Evolutionary conservation across 1,140 invertebrate species (phyloP), one percentile per base, ranked within the genome.

Genomic region (Stegodyphus dumicola): DNA sequence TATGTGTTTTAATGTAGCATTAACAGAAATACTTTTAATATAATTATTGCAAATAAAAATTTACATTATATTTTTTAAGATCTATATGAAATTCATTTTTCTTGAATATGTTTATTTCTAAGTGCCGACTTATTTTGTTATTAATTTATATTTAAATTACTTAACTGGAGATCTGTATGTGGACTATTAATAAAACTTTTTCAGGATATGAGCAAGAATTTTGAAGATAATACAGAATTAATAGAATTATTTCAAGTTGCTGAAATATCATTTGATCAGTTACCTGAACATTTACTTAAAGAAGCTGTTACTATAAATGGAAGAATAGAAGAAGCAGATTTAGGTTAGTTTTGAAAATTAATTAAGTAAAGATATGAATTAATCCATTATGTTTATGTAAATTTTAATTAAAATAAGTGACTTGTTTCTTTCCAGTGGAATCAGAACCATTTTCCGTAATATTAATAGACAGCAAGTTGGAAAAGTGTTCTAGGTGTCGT

Each of bases 401-500:
- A 33, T 33, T 33, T 33, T 1, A 18, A 10, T 70, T 18, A 3
- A 48, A 49, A 10, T 10, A 15, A 17, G 17, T 48, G 18, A 13
- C 17, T 70, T 70, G 7, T 70, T 9, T 10, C 10, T 74, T 53
- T 53, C 53, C 7, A 53, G 13, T 15, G 6, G 9, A 10, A 52
- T 2, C 6, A 53, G 13, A 54, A 53, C 0, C 3, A 7, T 74
- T n/a, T 54, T 15, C 71, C 4, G n/a, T 74, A 7, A 53, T 56
- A n/a, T 56, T 74, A 5, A 7, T 9, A 17, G 71, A 74, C n/a
- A 54, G 6, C 6, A n/a, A 54, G 6, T 18, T 74, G 6, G 11
- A 56, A 6, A 74, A 74, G 17, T 74, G 71, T 53, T n/a, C 71
- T 17, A 15, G 71, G 17, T 74, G 71, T 56, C 51, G 71, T 15